These are phyloP conservation scores for Formicarius rufipectus DNA, from an alignment of 2,113 vertebrate genomes.

Conservation along the genomic window DNA sequence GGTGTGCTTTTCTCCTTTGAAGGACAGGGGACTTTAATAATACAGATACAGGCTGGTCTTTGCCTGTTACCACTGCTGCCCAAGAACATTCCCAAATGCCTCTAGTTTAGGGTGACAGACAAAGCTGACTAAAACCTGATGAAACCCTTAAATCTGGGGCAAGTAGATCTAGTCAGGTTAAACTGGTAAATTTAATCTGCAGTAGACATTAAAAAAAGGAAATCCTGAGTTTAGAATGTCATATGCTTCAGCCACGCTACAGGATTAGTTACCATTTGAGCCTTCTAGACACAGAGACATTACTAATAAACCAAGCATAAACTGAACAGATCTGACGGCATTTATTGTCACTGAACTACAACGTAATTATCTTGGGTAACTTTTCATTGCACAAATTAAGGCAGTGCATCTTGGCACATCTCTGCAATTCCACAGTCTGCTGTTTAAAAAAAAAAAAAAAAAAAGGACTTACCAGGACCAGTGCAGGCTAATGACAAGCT, in stretches of 20 bases:
- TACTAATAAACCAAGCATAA: background rate
- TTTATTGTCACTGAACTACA: conserved; percentile 38
- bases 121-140: background rate
- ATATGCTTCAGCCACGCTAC: background rate
- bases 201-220: conserved; percentile 1
- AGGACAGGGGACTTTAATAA: background rate
- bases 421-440: background rate
- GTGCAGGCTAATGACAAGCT: background rate
- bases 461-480: background rate
- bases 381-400: conserved; percentile 50
- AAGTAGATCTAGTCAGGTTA: conserved; percentile 23
- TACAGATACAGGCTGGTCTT: background rate
- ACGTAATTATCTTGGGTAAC: conserved; percentile 52
- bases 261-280: conserved; percentile 24
- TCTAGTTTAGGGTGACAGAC: background rate
- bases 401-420: background rate
- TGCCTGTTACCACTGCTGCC: background rate
- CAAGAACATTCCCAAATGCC: background rate
- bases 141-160: background rate
- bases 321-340: conserved; percentile 10
- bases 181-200: conserved; percentile 27
- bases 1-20: background rate
- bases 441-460: too few relatives aligned
- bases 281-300: conserved; percentile 21
- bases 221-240: background rate